Evolutionary conservation across 1,140 invertebrate genomes (phyloP).

Genomic region (Drosophila aff.): DNA sequence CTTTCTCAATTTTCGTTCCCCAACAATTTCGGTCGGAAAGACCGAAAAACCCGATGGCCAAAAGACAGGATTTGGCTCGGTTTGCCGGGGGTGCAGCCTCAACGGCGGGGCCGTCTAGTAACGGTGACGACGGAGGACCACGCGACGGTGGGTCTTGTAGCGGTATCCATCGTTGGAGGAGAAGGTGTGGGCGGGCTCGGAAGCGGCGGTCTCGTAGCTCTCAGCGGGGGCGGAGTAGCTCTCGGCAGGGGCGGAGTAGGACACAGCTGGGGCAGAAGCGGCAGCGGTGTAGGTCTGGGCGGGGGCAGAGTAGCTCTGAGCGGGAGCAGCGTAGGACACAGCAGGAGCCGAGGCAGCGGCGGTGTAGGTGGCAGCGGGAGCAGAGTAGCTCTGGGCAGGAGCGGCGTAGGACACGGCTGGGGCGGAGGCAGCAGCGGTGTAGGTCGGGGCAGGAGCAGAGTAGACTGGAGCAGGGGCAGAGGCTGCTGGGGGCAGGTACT

Average conservation of each 20-base stretch:
- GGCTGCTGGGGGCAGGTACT: slow-evolving; percentile 71
- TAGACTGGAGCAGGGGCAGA: slow-evolving; percentile 23
- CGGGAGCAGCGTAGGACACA: slow-evolving; percentile 40
- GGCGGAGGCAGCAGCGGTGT: slow-evolving; percentile 40
- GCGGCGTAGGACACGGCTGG: slow-evolving; percentile 44
- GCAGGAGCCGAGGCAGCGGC: slow-evolving; percentile 42
- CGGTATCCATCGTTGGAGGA: slow-evolving; percentile 68
- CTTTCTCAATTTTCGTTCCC: slow-evolving; percentile 62
- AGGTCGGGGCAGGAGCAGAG: slow-evolving; percentile 35
- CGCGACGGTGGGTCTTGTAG: slow-evolving; percentile 73
- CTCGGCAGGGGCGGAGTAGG: slow-evolving; percentile 43
- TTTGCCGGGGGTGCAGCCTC: slow-evolving; percentile 46
- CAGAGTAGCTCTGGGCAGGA: slow-evolving; percentile 26
- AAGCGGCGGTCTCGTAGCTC: slow-evolving; percentile 64
- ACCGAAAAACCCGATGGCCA: slow-evolving; percentile 34
- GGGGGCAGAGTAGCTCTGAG: slow-evolving; percentile 29
- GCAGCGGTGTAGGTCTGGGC: slow-evolving; percentile 30
- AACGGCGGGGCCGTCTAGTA: slow-evolving; percentile 51
- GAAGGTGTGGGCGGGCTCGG: slow-evolving; percentile 65
- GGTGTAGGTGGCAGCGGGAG: slow-evolving; percentile 17
- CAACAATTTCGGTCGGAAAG: slow-evolving; percentile 36
- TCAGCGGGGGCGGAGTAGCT: slow-evolving; percentile 51
- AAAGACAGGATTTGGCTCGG: slow-evolving; percentile 35
- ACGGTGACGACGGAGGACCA: slow-evolving; percentile 69
- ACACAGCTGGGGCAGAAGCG: slow-evolving; percentile 40